Evolutionary conservation across 2,113 vertebrate genomes (phyloP).

Genomic region (Thoracochromis brauschi): DNA sequence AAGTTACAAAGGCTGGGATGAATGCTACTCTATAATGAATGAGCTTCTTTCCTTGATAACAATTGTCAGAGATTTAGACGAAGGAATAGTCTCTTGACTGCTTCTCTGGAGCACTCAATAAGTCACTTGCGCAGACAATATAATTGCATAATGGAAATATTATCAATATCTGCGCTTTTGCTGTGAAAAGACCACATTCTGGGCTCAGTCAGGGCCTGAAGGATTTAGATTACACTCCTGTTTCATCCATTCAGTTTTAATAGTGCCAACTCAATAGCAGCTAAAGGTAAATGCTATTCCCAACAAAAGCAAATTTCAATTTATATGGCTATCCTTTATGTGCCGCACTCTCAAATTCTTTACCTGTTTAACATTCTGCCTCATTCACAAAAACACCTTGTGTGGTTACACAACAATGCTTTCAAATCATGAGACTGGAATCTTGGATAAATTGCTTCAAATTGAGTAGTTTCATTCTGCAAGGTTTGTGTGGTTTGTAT

Average conservation of each 20-base stretch:
- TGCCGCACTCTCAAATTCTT: conserved; percentile 12
- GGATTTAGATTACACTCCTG: conserved; percentile 51
- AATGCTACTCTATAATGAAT: conserved; percentile 16
- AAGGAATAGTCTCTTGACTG: conserved; percentile 33
- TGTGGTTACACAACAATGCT: not conserved
- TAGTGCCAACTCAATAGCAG: conserved; percentile 31
- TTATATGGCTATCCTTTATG: conserved; percentile 40
- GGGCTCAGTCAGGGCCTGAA: conserved; percentile 19
- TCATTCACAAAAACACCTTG: not conserved
- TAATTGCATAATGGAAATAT: conserved; percentile 53
- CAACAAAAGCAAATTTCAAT: conserved; percentile 48
- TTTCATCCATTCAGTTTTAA: conserved; percentile 44
- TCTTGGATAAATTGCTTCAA: conserved; percentile 1
- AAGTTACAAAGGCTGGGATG: conserved; percentile 15
- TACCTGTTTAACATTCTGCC: conserved; percentile 37
- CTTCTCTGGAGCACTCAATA: conserved; percentile 27
- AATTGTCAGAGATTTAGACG: conserved; percentile 20
- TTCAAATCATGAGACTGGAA: conserved; percentile 4
- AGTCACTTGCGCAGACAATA: conserved; percentile 39
- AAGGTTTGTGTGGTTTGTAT: not conserved
- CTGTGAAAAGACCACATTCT: conserved; percentile 44
- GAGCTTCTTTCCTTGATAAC: conserved; percentile 17
- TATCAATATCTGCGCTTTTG: conserved; percentile 46
- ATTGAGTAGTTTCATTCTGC: conserved; percentile 1
- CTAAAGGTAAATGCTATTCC: conserved; percentile 44